Evolutionary conservation across 2,113 vertebrate species (phyloP).

Genomic region (Myxocyprinus asiaticus): DNA sequence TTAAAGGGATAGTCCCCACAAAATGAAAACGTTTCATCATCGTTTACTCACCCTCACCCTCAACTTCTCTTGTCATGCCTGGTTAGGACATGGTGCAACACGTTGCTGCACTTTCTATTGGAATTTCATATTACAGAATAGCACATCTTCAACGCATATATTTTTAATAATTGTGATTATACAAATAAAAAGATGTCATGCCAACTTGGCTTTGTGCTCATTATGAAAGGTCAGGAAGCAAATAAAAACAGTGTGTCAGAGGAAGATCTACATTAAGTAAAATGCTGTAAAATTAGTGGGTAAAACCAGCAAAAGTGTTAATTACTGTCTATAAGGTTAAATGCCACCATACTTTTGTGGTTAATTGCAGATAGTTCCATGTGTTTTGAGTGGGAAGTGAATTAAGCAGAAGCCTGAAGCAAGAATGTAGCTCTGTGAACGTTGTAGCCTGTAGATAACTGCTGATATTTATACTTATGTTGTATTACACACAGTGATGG

Average conservation of each 20-base stretch:
- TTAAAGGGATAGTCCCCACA: neutral
- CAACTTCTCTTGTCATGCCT: too few species aligned
- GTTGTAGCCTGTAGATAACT: constrained; percentile 11
- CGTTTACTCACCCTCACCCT: too few species aligned
- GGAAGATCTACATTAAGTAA: constrained; percentile 15
- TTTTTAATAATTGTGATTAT: constrained; percentile 18
- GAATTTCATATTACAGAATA: too few species aligned
- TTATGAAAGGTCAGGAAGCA: neutral
- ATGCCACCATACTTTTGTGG: constrained; percentile 19
- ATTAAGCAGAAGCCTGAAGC: neutral
- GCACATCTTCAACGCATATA: neutral
- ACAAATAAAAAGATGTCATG: neutral
- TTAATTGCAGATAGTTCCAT: constrained; percentile 18
- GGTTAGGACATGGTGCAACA: too few species aligned
- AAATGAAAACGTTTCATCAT: too few species aligned
- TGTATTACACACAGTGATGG: neutral
- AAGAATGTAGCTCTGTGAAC: neutral
- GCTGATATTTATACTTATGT: neutral
- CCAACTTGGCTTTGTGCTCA: neutral
- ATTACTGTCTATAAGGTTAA: constrained; percentile 39
- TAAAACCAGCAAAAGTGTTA: constrained; percentile 13
- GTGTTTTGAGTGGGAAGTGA: constrained; percentile 9
- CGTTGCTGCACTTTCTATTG: too few species aligned
- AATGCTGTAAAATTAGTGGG: constrained; percentile 9
- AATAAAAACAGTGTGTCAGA: neutral